Percentiles rank a stretch among this genome's conserved stretches.
phyloP scores from a whole-genome alignment of 2,113 vertebrate genomes.

The Protobothrops mucrosquamatus region DNA sequence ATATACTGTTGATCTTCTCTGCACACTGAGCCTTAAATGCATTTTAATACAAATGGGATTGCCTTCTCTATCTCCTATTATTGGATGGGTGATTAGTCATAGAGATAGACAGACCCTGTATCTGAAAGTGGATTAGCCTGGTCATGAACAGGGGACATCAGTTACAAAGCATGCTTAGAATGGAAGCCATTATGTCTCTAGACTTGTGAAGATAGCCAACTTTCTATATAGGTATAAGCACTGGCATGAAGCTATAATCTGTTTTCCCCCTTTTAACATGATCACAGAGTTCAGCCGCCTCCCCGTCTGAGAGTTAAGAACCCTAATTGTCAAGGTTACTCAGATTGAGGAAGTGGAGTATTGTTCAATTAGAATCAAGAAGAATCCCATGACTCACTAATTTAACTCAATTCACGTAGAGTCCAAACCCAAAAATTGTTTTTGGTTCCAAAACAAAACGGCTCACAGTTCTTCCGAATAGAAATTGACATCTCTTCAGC shows the following conservation, averaged over 20 bases:
- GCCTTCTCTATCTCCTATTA: conserved; percentile 62
- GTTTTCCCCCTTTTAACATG: not conserved
- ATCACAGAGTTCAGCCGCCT: not conserved
- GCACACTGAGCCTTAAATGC: conserved; percentile 52
- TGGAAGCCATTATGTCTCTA: not conserved
- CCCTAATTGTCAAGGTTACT: not conserved
- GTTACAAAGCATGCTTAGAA: not conserved
- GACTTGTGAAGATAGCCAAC: not conserved
- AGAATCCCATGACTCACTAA: not conserved
- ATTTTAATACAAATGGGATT: conserved; percentile 62
- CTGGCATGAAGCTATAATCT: not conserved
- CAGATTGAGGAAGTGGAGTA: not conserved
- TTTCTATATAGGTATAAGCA: not conserved
- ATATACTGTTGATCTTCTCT: conserved; percentile 44
- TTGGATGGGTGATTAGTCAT: conserved; percentile 56
- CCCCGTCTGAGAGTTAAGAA: not conserved
- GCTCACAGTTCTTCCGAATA: not conserved
- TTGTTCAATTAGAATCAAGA: not conserved
- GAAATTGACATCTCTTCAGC: not conserved
- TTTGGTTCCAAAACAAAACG: not conserved
- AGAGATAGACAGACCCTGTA: conserved; percentile 34
- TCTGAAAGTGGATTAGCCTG: conserved; percentile 50
- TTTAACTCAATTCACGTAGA: not conserved
- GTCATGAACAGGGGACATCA: conserved; percentile 24
- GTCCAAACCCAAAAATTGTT: not conserved